Percentiles rank a stretch among this genome's conserved stretches.
These are phyloP conservation scores for Halesus radiatus DNA, from an alignment of 1,140 invertebrate genomes.

Conservation along the genomic window DNA sequence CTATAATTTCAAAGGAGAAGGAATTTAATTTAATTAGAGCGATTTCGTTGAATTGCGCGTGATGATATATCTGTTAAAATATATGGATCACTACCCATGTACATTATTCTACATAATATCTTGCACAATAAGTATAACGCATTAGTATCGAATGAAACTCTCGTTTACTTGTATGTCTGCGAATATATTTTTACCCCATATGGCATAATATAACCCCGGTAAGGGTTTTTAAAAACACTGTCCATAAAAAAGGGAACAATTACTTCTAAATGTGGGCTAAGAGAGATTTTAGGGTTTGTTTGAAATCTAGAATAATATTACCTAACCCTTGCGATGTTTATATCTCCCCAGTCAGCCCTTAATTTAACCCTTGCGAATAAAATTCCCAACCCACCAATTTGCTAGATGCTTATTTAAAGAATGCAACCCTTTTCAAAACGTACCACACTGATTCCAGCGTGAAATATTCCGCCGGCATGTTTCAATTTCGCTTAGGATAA, in stretches of 20 bases:
- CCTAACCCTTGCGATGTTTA: neutral
- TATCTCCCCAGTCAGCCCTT: neutral
- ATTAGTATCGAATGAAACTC: too few species aligned
- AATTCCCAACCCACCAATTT: constrained; percentile 16
- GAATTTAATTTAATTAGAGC: too few species aligned
- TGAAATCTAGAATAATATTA: neutral
- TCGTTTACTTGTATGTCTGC: too few species aligned
- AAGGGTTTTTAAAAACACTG: too few species aligned
- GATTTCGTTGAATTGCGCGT: too few species aligned
- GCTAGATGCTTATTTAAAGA: constrained; percentile 22
- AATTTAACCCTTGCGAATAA: constrained; percentile 7
- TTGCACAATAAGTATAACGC: too few species aligned
- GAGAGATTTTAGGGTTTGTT: constrained; percentile 7
- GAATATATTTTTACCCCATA: too few species aligned
- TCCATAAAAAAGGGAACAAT: neutral
- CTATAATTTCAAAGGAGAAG: too few species aligned
- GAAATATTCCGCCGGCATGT: neutral
- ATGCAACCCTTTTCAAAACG: constrained; percentile 9
- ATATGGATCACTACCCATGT: too few species aligned
- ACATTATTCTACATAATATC: too few species aligned
- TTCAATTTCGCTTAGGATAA: neutral
- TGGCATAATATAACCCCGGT: too few species aligned
- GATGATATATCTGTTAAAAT: too few species aligned
- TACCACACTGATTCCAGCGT: neutral
- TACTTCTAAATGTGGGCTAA: neutral